Conservation (phyloP, 1,140 invertebrate species). For the Copidosoma floridanum region DNA sequence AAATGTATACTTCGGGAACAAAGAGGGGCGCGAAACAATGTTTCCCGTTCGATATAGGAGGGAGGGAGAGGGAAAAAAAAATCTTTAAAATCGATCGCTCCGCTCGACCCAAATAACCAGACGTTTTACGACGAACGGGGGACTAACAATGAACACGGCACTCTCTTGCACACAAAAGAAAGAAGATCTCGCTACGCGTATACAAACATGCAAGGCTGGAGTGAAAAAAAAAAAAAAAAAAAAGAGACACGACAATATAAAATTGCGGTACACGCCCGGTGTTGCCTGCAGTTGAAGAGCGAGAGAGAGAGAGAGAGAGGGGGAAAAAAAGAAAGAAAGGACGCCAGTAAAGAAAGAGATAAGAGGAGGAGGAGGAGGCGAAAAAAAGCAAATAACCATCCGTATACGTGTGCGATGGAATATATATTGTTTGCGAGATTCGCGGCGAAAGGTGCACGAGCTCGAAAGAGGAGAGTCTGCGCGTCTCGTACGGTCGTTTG, state of each 20-base stretch:
- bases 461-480: no score
- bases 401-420: neutral
- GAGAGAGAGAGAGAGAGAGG: no score
- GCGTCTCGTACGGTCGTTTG: no score
- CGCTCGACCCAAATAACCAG: slow-evolving; percentile 16
- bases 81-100: slow-evolving; percentile 11
- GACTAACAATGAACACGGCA: slow-evolving; percentile 8
- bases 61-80: no score
- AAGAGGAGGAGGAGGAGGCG: no score
- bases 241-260: neutral
- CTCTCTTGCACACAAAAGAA: neutral
- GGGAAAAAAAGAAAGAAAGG: neutral
- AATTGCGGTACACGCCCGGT: slow-evolving; percentile 3
- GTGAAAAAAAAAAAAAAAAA: neutral
- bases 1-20: no score
- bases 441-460: slow-evolving; percentile 11
- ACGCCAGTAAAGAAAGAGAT: neutral
- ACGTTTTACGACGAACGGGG: slow-evolving; percentile 13
- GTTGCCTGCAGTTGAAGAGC: no score
- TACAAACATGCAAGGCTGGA: neutral
- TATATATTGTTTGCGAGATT: slow-evolving; percentile 21
- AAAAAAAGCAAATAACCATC: no score
- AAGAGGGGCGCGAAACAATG: no score
- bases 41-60: no score
- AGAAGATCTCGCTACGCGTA: slow-evolving; percentile 10